A percentile compares a stretch with the other conserved stretches of the same genome.
Conservation (phyloP, 2,888 invertebrate genomes). For the Eristalis pertinax region DNA sequence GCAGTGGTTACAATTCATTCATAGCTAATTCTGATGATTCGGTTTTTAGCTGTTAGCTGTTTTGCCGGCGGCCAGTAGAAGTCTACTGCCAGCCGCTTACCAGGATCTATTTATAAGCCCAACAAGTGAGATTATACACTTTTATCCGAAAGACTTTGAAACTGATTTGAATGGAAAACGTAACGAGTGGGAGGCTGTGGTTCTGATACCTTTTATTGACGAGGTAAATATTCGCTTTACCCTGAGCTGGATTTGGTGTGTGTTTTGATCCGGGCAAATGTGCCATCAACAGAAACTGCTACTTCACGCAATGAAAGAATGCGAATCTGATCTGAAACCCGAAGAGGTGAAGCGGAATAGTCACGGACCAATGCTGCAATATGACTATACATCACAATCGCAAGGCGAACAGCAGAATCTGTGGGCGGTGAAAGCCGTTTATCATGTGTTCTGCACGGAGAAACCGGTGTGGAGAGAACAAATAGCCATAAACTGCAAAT, state of each 20-base stretch:
- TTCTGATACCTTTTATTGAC: slow-evolving; percentile 95
- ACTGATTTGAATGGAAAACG: slow-evolving; percentile 98
- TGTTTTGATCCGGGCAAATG: not conserved
- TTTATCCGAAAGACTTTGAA: slow-evolving; percentile 94
- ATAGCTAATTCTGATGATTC: slow-evolving; percentile 5
- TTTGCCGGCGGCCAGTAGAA: slow-evolving; percentile 92
- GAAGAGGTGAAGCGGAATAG: slow-evolving; percentile 89
- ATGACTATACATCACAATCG: slow-evolving; percentile 85
- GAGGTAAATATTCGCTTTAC: slow-evolving; percentile 83
- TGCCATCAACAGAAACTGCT: slow-evolving; percentile 83
- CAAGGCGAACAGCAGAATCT: slow-evolving; percentile 83
- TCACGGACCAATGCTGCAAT: slow-evolving; percentile 94
- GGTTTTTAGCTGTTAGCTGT: slow-evolving; percentile 89
- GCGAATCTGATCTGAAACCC: slow-evolving; percentile 85
- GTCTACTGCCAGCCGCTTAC: slow-evolving; percentile 89
- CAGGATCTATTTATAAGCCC: slow-evolving; percentile 89
- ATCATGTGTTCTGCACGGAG: slow-evolving; percentile 77
- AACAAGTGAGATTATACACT: slow-evolving; percentile 91
- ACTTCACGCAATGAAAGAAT: slow-evolving; percentile 89
- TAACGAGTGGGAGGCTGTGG: slow-evolving; percentile 98
- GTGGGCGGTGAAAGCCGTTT: slow-evolving; percentile 85
- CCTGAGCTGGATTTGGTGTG: no score
- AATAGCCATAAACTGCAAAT: slow-evolving; percentile 72
- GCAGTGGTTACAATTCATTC: not conserved
- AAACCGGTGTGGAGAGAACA: slow-evolving; percentile 75